Evolutionary conservation across 2,113 vertebrate species (phyloP).

Genomic region (Amphilophus citrinellus): DNA sequence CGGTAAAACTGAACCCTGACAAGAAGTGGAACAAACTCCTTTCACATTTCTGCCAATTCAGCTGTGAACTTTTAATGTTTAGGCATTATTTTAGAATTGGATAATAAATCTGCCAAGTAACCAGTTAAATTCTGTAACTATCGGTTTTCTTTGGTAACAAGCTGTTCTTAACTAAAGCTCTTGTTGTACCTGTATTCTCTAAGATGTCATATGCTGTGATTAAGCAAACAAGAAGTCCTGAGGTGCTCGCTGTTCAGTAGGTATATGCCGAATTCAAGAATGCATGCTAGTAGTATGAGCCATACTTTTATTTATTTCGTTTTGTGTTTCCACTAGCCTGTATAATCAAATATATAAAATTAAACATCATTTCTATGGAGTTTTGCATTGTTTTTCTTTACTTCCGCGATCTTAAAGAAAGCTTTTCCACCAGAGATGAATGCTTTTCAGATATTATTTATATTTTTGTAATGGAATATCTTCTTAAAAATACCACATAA

Average conservation of each 20-base stretch:
- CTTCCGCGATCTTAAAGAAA: neutral
- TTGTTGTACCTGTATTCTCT: neutral
- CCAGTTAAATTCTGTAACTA: neutral
- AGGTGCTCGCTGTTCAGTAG: accelerated
- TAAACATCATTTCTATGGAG: neutral
- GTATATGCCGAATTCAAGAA: neutral
- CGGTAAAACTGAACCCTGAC: accelerated
- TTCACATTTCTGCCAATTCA: neutral
- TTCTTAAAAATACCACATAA: neutral
- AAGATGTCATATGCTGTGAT: neutral
- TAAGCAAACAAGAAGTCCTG: neutral
- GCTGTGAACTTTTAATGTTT: neutral
- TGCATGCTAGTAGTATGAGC: accelerated
- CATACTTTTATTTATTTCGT: neutral
- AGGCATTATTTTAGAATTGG: neutral
- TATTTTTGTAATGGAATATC: neutral
- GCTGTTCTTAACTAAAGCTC: neutral
- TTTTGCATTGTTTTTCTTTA: neutral
- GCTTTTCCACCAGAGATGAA: neutral
- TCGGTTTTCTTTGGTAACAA: neutral
- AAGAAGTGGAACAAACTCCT: neutral
- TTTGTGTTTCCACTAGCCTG: neutral
- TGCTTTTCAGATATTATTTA: neutral
- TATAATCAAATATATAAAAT: neutral
- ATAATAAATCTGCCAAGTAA: accelerated